phyloP scores from a whole-genome alignment of 2,797 vertebrate genomes.

The Sebastes vulpes region DNA sequence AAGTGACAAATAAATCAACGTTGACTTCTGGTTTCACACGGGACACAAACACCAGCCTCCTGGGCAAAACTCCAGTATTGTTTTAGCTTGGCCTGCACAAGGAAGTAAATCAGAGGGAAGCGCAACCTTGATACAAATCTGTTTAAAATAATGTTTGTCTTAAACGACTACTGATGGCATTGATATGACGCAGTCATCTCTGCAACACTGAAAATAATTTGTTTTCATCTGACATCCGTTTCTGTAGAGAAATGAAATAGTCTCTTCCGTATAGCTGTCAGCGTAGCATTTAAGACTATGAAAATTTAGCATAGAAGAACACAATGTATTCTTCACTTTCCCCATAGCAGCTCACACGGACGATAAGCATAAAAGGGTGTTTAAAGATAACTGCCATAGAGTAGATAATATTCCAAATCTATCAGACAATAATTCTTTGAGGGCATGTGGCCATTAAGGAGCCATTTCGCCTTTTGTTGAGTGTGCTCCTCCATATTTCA shows the following conservation, averaged over 20 bases:
- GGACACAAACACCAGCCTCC: too few relatives aligned
- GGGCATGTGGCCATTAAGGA: conserved; percentile 81
- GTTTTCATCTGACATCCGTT: background rate
- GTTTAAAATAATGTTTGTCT: background rate
- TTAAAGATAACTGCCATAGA: conserved; percentile 77
- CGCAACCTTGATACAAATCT: background rate
- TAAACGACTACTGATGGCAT: background rate
- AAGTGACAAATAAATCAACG: too few relatives aligned
- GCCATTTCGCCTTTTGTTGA: conserved; percentile 79
- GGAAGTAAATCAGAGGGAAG: background rate
- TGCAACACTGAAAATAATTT: background rate
- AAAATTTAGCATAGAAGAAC: background rate
- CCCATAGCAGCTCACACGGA: conserved; percentile 41
- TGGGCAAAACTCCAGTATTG: background rate
- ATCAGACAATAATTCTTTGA: conserved; percentile 83
- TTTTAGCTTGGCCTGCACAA: background rate
- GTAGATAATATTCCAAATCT: conserved; percentile 82
- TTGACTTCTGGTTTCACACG: too few relatives aligned
- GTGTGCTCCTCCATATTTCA: conserved; percentile 82
- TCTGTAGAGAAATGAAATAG: background rate
- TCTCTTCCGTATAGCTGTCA: background rate
- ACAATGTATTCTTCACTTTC: conserved; percentile 33
- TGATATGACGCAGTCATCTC: background rate
- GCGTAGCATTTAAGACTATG: conserved; percentile 18
- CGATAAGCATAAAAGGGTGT: conserved; percentile 70